Percentiles rank a stretch among this genome's conserved stretches.
Conservation (phyloP, 2,797 vertebrate species). For the Ptychadena robeensis region DNA sequence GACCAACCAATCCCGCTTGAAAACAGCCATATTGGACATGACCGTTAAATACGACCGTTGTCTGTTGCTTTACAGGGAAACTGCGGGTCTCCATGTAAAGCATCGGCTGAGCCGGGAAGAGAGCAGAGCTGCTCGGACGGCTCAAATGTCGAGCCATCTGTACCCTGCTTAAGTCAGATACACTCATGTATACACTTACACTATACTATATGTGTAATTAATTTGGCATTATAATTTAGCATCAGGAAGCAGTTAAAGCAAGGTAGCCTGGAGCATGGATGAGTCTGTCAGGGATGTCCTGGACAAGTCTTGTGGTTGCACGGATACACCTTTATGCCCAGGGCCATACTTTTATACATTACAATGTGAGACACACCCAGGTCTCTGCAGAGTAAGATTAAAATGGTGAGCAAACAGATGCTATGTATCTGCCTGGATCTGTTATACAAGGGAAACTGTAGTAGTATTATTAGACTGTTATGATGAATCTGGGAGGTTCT, state of each 20-base stretch:
- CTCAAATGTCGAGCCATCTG: no score
- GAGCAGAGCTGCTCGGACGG: no score
- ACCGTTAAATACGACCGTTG: no score
- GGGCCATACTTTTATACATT: constrained; percentile 51
- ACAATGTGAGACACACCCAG: constrained; percentile 50
- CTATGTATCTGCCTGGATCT: constrained; percentile 16
- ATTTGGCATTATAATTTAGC: neutral
- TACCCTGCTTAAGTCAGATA: no score
- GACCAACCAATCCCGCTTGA: no score
- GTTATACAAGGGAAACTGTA: constrained; percentile 23
- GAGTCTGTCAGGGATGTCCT: constrained; percentile 4
- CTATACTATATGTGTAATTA: neutral
- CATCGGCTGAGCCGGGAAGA: no score
- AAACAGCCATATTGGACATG: no score
- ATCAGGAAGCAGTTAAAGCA: neutral
- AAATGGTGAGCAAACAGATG: constrained; percentile 48
- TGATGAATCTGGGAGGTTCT: neutral
- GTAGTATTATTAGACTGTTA: neutral
- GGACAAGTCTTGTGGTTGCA: neutral
- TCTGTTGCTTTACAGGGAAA: no score
- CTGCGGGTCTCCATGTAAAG: no score
- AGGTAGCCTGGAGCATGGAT: neutral
- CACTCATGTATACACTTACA: no score
- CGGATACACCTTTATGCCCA: constrained; percentile 37
- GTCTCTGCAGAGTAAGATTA: constrained; percentile 19